Percentiles rank a stretch among this genome's conserved stretches.
Evolutionary conservation across 2,797 vertebrate species (phyloP).

Genomic region (Leucoraja ocellata): DNA sequence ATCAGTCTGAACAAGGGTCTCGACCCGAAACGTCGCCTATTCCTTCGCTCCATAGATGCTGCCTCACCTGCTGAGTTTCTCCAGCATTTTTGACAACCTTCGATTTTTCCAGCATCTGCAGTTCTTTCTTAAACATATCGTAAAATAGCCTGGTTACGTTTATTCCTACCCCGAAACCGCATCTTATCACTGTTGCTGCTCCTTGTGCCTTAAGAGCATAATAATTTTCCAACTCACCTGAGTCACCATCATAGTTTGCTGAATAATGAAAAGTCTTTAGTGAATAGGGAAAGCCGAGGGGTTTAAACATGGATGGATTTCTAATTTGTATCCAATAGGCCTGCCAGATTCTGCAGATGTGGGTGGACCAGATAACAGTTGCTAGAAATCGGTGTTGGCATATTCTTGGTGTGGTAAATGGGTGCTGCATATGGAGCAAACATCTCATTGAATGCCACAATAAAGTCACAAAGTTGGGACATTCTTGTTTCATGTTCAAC

Average conservation of each 20-base stretch:
- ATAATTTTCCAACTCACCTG: neutral
- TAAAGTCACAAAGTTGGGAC: too few species aligned
- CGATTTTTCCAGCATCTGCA: too few species aligned
- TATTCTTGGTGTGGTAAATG: too few species aligned
- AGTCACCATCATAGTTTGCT: neutral
- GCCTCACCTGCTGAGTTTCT: too few species aligned
- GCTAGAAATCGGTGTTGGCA: too few species aligned
- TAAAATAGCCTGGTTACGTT: neutral
- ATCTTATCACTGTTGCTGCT: neutral
- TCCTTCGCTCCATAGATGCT: too few species aligned
- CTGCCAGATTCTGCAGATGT: slow-evolving; percentile 59
- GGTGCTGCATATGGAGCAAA: too few species aligned
- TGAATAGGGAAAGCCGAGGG: neutral
- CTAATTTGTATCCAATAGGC: slow-evolving; percentile 46
- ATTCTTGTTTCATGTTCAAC: slow-evolving; percentile 15
- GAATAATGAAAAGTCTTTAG: neutral
- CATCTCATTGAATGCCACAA: too few species aligned
- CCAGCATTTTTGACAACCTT: too few species aligned
- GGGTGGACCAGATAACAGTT: slow-evolving; percentile 58
- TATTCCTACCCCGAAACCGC: neutral
- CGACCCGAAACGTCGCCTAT: too few species aligned
- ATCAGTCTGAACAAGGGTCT: too few species aligned
- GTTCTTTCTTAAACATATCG: too few species aligned
- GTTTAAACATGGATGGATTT: neutral
- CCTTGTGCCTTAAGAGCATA: neutral